Conservation (phyloP, 2,113 vertebrate genomes). For the Indicator indicator region DNA sequence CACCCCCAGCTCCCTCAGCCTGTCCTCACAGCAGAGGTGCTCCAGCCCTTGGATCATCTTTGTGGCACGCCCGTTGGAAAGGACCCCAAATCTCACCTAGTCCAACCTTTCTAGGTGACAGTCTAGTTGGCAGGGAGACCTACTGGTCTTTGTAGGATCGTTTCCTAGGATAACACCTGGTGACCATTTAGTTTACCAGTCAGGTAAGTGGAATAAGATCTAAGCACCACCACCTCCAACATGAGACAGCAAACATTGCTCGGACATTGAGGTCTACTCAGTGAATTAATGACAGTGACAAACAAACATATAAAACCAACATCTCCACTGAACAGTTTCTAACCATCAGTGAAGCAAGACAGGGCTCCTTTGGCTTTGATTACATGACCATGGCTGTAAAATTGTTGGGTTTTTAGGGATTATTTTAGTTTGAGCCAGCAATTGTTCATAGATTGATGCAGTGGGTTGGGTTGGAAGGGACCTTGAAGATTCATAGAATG, state of each 20-base stretch:
- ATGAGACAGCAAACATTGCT: conserved; percentile 38
- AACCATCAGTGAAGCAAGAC: conserved; percentile 71
- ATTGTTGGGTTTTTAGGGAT: not conserved
- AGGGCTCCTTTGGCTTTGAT: conserved; percentile 80
- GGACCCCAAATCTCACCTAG: too few species aligned
- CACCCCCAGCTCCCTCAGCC: too few species aligned
- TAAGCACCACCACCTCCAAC: conserved; percentile 36
- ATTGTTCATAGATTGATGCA: not conserved
- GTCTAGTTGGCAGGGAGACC: too few species aligned
- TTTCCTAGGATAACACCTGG: not conserved
- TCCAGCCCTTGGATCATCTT: too few species aligned
- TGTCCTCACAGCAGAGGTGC: too few species aligned
- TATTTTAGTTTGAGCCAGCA: not conserved
- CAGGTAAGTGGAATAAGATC: conserved; percentile 37
- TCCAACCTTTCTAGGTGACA: too few species aligned
- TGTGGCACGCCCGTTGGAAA: too few species aligned
- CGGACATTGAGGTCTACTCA: conserved; percentile 53
- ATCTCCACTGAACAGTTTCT: conserved; percentile 62
- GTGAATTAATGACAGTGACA: conserved; percentile 16
- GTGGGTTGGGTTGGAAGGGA: too few species aligned
- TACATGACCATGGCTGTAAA: conserved; percentile 68
- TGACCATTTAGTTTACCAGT: not conserved
- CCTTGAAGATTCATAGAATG: too few species aligned
- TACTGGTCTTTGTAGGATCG: not conserved
- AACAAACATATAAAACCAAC: conserved; percentile 54